Evolutionary conservation across 2,888 invertebrate genomes (phyloP).

Genomic region (Lithophane semibrunnea): DNA sequence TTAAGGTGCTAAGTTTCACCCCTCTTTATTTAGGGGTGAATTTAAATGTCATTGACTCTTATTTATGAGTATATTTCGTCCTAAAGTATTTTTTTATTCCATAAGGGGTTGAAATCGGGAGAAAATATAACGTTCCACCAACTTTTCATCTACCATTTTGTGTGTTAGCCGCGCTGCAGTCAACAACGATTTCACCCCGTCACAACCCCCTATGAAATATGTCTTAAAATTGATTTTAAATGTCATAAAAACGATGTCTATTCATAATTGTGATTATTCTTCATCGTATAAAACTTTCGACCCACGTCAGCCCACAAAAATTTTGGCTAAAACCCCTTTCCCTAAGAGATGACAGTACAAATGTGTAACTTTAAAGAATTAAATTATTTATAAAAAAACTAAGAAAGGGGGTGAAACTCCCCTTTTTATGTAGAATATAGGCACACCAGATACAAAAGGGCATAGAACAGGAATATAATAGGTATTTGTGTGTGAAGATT

Average conservation of each 20-base stretch:
- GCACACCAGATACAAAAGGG: background rate
- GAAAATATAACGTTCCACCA: background rate
- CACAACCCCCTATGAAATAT: conserved; percentile 1
- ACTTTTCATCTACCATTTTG: background rate
- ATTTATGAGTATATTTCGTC: conserved; percentile 11
- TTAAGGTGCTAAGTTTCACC: conserved; percentile 15
- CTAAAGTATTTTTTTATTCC: conserved; percentile 3
- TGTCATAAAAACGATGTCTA: conserved; percentile 23
- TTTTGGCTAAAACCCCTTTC: conserved; percentile 13
- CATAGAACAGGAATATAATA: background rate
- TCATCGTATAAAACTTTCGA: conserved; percentile 24
- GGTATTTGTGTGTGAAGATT: background rate
- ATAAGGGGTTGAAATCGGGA: conserved; percentile 4
- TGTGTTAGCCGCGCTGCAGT: background rate
- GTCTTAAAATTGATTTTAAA: background rate
- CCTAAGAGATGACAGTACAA: conserved; percentile 1
- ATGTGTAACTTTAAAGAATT: background rate
- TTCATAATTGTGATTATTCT: conserved; percentile 16
- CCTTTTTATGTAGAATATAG: background rate
- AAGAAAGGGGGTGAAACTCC: background rate
- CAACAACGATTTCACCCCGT: background rate
- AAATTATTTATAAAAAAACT: background rate
- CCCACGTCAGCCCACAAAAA: background rate
- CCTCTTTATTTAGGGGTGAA: background rate
- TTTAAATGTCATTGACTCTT: conserved; percentile 10